Conservation (phyloP, 2,797 vertebrate genomes). For the Hippopotamyrus pictus region DNA sequence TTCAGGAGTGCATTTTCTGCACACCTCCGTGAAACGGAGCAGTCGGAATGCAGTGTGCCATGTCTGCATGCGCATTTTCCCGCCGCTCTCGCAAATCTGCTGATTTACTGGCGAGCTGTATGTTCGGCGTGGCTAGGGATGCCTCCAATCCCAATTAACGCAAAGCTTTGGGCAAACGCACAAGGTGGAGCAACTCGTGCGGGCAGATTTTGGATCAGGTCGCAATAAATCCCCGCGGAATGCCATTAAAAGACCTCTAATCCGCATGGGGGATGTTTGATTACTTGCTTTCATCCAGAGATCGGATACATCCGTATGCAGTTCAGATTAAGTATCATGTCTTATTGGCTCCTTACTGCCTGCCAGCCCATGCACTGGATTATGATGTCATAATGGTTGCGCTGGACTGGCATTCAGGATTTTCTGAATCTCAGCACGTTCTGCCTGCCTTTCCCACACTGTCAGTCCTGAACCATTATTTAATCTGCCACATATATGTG, state of each 20-base stretch:
- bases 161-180: background rate
- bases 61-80: background rate
- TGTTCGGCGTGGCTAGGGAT: background rate
- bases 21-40: background rate
- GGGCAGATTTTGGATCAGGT: background rate
- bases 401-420: background rate
- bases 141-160: background rate
- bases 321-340: background rate
- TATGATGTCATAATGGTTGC: background rate
- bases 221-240: background rate
- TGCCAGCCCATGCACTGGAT: background rate
- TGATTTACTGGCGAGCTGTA: background rate
- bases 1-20: slow-evolving; percentile 15
- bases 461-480: background rate
- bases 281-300: background rate
- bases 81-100: background rate
- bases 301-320: background rate
- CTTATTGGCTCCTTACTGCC: background rate
- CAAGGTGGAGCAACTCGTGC: background rate
- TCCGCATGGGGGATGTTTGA: background rate
- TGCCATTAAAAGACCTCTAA: background rate
- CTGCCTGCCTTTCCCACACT: background rate
- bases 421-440: background rate
- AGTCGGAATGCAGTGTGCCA: background rate
- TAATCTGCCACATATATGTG: background rate